Conservation (phyloP, 2,797 vertebrate genomes). For the Eulemur rubriventer region DNA sequence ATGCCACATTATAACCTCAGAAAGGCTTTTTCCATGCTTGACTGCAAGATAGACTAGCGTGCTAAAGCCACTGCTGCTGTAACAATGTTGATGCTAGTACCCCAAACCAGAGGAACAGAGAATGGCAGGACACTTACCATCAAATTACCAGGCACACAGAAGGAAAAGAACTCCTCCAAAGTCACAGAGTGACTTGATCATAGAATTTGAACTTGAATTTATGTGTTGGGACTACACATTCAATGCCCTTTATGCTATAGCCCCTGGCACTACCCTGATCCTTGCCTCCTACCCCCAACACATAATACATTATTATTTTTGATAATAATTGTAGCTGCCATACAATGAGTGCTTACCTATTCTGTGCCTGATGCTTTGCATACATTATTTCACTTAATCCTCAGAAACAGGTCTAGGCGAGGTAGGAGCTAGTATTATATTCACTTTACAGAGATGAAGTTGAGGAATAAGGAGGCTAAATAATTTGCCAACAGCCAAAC, state of each 20-base stretch:
- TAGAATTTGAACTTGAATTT: conserved; percentile 12
- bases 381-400: not conserved
- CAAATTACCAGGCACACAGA: not conserved
- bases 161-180: not conserved
- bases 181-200: not conserved
- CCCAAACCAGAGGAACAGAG: not conserved
- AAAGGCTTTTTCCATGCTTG: not conserved
- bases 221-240: not conserved
- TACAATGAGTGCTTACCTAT: not conserved
- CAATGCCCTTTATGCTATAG: not conserved
- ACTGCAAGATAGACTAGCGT: not conserved
- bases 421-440: not conserved
- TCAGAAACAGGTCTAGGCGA: conserved; percentile 17
- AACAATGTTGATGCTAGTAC: not conserved
- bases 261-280: not conserved
- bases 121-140: not conserved
- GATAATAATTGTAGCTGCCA: conserved; percentile 5
- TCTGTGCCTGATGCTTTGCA: not conserved
- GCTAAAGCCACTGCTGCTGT: not conserved
- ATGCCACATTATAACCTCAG: not conserved
- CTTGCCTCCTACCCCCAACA: not conserved
- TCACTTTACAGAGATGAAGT: conserved; percentile 15
- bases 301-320: not conserved
- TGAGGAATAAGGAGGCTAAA: not conserved
- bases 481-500: not conserved